Evolutionary conservation across 1,140 invertebrate species (phyloP).

Genomic region (Eriosoma lanigerum): DNA sequence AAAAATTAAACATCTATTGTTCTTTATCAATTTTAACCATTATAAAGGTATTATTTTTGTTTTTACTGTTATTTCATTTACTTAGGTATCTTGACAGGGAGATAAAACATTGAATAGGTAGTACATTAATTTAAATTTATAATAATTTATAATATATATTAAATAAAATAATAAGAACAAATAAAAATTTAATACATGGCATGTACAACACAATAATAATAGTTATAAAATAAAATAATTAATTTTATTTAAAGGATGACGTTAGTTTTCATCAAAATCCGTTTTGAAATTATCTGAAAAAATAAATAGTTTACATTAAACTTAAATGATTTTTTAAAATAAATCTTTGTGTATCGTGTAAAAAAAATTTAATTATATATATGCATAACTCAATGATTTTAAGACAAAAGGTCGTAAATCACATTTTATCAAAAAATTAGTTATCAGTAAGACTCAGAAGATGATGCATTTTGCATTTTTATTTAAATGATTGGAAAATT

Average conservation of each 20-base stretch:
- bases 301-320: not conserved
- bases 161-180: constrained; percentile 18
- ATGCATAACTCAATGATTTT: no score
- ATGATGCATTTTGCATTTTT: constrained; percentile 7
- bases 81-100: no score
- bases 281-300: not conserved
- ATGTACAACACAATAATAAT: constrained; percentile 16
- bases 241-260: constrained; percentile 4
- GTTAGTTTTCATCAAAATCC: constrained; percentile 12
- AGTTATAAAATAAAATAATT: not conserved
- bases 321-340: not conserved
- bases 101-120: no score
- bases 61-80: no score
- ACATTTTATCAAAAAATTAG: no score
- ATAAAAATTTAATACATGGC: not conserved
- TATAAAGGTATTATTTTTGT: no score
- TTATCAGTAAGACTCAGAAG: not conserved
- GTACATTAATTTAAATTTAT: no score
- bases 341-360: not conserved
- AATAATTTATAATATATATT: not conserved
- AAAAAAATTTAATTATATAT: no score
- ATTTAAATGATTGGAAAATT: not conserved
- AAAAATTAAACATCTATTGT: no score
- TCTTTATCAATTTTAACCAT: no score
- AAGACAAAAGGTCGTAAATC: no score